Conservation (phyloP, 2,888 invertebrate species). For the Calameuta pallipes region DNA sequence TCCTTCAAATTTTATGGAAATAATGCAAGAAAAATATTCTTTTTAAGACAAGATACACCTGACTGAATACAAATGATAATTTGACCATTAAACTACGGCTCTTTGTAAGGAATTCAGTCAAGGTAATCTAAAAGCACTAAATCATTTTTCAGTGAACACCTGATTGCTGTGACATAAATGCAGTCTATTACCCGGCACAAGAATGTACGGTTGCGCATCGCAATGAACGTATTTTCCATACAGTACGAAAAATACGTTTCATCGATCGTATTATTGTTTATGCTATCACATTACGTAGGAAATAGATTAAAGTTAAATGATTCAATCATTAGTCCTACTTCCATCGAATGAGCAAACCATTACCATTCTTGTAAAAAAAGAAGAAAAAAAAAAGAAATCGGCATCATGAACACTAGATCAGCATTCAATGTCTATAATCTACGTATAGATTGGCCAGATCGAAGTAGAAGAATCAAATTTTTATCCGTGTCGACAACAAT, state of each 20-base stretch:
- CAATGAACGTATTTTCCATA: background rate
- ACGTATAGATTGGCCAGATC: background rate
- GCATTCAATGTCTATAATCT: background rate
- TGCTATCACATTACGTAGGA: slow-evolving; percentile 38
- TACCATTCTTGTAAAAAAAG: background rate
- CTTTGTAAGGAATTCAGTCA: background rate
- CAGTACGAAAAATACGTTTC: background rate
- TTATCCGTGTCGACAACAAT: slow-evolving; percentile 21
- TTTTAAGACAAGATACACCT: background rate
- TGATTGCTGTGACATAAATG: background rate
- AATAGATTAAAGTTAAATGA: background rate
- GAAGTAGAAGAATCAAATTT: slow-evolving; percentile 6
- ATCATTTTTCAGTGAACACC: background rate
- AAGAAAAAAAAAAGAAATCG: background rate
- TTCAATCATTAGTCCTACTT: background rate
- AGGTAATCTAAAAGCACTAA: background rate
- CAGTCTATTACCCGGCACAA: background rate
- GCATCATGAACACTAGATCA: background rate
- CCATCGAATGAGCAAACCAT: background rate
- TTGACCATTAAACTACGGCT: background rate
- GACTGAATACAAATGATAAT: background rate
- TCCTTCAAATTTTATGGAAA: background rate
- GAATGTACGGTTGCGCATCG: background rate
- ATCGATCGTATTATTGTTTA: slow-evolving; percentile 29
- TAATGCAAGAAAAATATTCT: background rate